These are phyloP conservation scores for Delichon dasypus DNA, from an alignment of 2,797 vertebrate species.

Conservation along the genomic window DNA sequence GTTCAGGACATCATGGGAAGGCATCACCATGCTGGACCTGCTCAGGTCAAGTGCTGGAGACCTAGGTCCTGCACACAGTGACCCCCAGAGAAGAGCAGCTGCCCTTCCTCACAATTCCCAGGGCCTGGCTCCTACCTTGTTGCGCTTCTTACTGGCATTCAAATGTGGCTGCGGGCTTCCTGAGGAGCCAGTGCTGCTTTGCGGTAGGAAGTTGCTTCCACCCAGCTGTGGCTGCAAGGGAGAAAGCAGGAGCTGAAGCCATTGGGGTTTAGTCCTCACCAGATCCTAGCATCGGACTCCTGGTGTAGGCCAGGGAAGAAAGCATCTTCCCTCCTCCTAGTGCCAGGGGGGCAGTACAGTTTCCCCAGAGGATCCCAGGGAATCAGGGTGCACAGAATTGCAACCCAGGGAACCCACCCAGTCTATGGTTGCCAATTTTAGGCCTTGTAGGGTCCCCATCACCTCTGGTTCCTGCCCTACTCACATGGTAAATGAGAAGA, in stretches of 20 bases:
- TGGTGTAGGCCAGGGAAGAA: accelerated
- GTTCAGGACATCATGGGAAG: accelerated
- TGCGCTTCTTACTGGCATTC: slow-evolving; percentile 20
- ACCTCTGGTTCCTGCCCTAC: not conserved
- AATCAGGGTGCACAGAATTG: not conserved
- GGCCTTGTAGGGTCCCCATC: not conserved
- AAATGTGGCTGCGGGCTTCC: not conserved
- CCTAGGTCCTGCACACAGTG: not conserved
- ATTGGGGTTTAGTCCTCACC: not conserved
- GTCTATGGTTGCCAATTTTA: not conserved
- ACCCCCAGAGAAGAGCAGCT: not conserved
- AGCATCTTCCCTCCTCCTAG: not conserved
- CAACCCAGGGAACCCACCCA: not conserved
- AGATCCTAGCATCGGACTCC: accelerated
- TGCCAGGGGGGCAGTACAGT: not conserved
- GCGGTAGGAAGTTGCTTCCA: not conserved
- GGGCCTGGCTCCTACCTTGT: slow-evolving; percentile 41
- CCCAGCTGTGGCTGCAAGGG: slow-evolving; percentile 17
- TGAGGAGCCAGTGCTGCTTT: not conserved
- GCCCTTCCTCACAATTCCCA: not conserved
- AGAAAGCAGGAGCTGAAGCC: slow-evolving; percentile 12
- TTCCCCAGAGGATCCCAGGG: not conserved
- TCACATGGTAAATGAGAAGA: slow-evolving; percentile 42
- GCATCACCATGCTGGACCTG: not conserved
- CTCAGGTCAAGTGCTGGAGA: not conserved